Conservation (phyloP, 2,888 invertebrate species). For the Thalpophila matura region DNA sequence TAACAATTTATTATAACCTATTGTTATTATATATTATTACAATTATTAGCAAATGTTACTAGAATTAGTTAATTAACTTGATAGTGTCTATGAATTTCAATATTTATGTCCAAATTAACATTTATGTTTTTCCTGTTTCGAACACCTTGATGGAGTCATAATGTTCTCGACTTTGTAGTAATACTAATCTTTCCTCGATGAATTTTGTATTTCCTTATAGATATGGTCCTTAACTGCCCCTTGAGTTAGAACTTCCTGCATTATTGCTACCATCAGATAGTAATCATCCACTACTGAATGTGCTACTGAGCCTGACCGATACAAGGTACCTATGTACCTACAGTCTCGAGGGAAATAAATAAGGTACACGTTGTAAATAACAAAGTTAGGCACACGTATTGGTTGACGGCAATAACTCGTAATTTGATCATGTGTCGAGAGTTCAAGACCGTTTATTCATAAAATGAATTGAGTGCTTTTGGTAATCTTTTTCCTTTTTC, state of each 20-base stretch:
- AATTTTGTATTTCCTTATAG: conserved; percentile 40
- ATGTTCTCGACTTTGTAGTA: conserved; percentile 34
- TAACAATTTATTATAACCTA: conserved; percentile 1
- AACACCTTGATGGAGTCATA: conserved; percentile 33
- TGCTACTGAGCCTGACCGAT: neutral
- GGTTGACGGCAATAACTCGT: neutral
- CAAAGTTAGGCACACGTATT: neutral
- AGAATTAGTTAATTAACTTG: conserved; percentile 50
- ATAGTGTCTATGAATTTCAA: conserved; percentile 29
- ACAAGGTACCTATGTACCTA: too few species aligned
- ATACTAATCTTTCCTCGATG: conserved; percentile 13
- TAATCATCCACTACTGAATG: conserved; percentile 6
- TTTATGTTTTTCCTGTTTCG: conserved; percentile 55
- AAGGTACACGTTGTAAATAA: conserved; percentile 21
- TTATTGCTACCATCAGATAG: neutral
- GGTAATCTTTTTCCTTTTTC: neutral
- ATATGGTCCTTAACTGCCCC: conserved; percentile 13
- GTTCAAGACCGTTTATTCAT: neutral
- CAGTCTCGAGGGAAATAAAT: neutral
- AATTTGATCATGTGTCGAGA: neutral
- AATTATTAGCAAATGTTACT: conserved; percentile 23
- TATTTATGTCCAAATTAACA: conserved; percentile 38
- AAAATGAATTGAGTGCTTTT: neutral
- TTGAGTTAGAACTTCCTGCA: conserved; percentile 15
- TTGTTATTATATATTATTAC: conserved; percentile 12